phyloP scores from a whole-genome alignment of 1,140 invertebrate genomes.

The Cepaea nemoralis region DNA sequence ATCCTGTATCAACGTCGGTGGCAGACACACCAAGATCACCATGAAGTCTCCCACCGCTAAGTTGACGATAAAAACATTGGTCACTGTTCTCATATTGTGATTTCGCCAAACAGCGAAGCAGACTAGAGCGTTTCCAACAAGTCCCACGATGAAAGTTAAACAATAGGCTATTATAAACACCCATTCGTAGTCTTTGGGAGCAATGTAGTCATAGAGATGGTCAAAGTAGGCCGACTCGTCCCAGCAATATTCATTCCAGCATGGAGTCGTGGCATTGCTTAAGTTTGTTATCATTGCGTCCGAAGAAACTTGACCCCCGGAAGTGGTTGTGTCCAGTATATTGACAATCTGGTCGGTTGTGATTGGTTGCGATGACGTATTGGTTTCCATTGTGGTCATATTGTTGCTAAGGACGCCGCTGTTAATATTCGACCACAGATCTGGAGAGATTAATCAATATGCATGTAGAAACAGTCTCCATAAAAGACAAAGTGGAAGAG shows the following conservation, averaged over 20 bases:
- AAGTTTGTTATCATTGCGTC: background rate
- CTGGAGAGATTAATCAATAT: too few relatives aligned
- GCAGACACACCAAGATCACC: slow-evolving; percentile 89
- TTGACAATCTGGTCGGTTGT: background rate
- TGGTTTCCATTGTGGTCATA: background rate
- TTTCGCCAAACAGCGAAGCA: slow-evolving; percentile 89
- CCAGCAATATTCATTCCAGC: slow-evolving; percentile 52
- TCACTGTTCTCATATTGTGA: slow-evolving; percentile 88
- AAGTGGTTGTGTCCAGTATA: background rate
- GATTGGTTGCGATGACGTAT: background rate
- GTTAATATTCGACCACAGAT: too few relatives aligned
- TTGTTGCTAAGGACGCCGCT: background rate
- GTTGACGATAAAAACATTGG: slow-evolving; percentile 94
- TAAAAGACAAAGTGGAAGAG: too few relatives aligned
- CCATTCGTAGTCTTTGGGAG: slow-evolving; percentile 55
- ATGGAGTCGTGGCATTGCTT: slow-evolving; percentile 25
- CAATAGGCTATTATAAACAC: slow-evolving; percentile 53
- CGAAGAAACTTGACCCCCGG: background rate
- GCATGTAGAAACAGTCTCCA: too few relatives aligned
- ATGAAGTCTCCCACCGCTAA: slow-evolving; percentile 91
- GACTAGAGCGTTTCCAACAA: slow-evolving; percentile 90
- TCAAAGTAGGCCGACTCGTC: slow-evolving; percentile 46
- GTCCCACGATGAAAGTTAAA: slow-evolving; percentile 61
- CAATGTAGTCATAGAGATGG: slow-evolving; percentile 48
- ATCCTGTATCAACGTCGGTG: slow-evolving; percentile 86